Conservation (phyloP, 2,888 invertebrate species). For the Lepidochitona cinerea region DNA sequence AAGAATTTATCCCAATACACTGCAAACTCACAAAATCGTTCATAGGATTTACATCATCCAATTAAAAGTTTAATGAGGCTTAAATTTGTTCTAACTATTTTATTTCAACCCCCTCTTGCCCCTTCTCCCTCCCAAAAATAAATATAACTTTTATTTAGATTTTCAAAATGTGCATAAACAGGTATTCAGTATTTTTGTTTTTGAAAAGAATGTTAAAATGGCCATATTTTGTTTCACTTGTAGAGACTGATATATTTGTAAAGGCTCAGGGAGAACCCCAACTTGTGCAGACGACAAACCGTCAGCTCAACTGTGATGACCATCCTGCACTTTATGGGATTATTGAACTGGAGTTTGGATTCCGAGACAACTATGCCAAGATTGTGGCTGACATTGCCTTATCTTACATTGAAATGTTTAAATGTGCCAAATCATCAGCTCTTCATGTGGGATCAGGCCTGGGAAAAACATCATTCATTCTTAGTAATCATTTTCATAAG, state of each 20-base stretch:
- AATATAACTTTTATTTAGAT: too few relatives aligned
- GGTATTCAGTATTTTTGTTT: too few relatives aligned
- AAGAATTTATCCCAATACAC: too few relatives aligned
- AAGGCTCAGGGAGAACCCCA: constrained; percentile 13
- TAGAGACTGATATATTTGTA: not conserved
- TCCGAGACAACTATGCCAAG: constrained; percentile 49
- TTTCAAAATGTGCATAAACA: too few relatives aligned
- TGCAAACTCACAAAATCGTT: too few relatives aligned
- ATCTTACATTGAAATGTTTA: constrained; percentile 28
- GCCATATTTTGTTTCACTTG: not conserved
- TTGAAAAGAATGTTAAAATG: too few relatives aligned
- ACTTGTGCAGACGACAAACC: constrained; percentile 45
- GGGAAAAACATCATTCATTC: constrained; percentile 51
- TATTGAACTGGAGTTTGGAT: constrained; percentile 60
- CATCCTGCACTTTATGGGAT: constrained; percentile 45
- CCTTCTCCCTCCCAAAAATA: too few relatives aligned
- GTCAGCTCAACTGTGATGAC: constrained; percentile 50
- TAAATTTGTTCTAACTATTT: too few relatives aligned
- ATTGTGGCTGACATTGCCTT: constrained; percentile 40
- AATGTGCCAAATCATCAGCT: constrained; percentile 37
- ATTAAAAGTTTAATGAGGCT: too few relatives aligned
- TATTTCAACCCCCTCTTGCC: too few relatives aligned
- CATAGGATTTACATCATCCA: too few relatives aligned
- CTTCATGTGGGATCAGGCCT: constrained; percentile 56
- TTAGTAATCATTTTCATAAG: constrained; percentile 48